Base-by-base conservation (phyloP, 1,140 invertebrate species). In the Cyphomyrmex costatus region DNA sequence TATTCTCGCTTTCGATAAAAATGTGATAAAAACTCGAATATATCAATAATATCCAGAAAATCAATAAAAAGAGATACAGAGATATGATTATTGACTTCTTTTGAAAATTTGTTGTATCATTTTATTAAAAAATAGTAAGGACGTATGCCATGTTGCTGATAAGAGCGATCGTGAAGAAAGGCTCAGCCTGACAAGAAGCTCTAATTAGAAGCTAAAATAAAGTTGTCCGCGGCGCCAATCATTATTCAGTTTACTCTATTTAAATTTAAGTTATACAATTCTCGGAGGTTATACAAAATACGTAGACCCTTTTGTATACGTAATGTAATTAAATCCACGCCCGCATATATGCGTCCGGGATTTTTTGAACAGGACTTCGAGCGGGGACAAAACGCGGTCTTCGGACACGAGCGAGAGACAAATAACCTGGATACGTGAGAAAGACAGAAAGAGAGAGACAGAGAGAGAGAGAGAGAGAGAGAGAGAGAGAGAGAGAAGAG, bases 391-490 rank as follows among this genome's bases (percentile, higher is more conserved):
- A 83, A 83, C 53, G 53, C 36, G 30, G 24, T 16, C 33, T 30
- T 71, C 68, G 53, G 24, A 24, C 24, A 21, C 12, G 79, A 63
- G 77, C 51, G 60, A 76, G 24, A 74, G 42, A 74, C 53, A 68
- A 60, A 78, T 71, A 63, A 56, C 88, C 82, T 42, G 87, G 84
- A 87, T 86, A 87, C 82, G 90, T 66, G 61, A 79, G 19, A 51
- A 14, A 79, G 42, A 36, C 12, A 24, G 66, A 27, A 14, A 58
- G 8, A 58, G 27, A 12, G 12, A 24, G 19, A 70, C 14, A 27
- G 21, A 19, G 33, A 60, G 30, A n/a, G 70, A 7, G 60, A 16
- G 60, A 24, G 51, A n/a, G 91, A 68, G 61, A 79, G 27, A 66
- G 27, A 51, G 60, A 53, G 27, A 24, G 66, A 42, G 33, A 30